These are phyloP conservation scores for Paragorgia papillata DNA, from an alignment of 92 coral and sea anemone species.

Conservation along the genomic window DNA sequence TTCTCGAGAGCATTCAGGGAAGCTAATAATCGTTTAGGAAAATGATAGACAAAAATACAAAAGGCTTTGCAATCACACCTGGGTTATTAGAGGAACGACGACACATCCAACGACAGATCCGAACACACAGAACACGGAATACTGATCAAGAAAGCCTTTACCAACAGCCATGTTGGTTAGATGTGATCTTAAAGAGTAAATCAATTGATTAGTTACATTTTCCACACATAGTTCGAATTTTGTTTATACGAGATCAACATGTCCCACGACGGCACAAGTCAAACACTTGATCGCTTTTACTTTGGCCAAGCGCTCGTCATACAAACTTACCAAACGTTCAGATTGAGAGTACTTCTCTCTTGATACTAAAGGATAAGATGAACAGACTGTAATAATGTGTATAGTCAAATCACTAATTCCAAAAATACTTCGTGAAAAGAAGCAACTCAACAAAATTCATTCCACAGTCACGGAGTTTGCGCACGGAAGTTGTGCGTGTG, in stretches of 20 bases:
- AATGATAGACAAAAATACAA: slow-evolving; percentile 4
- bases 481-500: slow-evolving; percentile 26
- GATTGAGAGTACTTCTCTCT: neutral
- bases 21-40: slow-evolving; percentile 6
- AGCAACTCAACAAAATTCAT: slow-evolving; percentile 20
- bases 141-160: slow-evolving; percentile 99
- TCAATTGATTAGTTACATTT: slow-evolving; percentile 49
- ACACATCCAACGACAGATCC: slow-evolving; percentile 99
- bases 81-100: slow-evolving; percentile 97
- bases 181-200: slow-evolving; percentile 59
- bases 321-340: slow-evolving; percentile 20
- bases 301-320: neutral
- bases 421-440: slow-evolving; percentile 20
- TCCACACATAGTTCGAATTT: slow-evolving; percentile 19
- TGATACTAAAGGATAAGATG: neutral
- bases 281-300: slow-evolving; percentile 21
- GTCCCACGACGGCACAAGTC: slow-evolving; percentile 37
- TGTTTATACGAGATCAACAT: slow-evolving; percentile 50
- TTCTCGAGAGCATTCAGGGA: too few relatives aligned
- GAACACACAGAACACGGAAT: slow-evolving; percentile 97
- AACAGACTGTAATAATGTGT: neutral
- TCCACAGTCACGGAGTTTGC: slow-evolving; percentile 29
- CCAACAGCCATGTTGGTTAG: slow-evolving; percentile 97
- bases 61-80: slow-evolving; percentile 60
- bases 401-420: slow-evolving; percentile 2